These are phyloP conservation scores for Serranus cabrilla DNA, from an alignment of 2,797 vertebrate genomes.

Conservation along the genomic window DNA sequence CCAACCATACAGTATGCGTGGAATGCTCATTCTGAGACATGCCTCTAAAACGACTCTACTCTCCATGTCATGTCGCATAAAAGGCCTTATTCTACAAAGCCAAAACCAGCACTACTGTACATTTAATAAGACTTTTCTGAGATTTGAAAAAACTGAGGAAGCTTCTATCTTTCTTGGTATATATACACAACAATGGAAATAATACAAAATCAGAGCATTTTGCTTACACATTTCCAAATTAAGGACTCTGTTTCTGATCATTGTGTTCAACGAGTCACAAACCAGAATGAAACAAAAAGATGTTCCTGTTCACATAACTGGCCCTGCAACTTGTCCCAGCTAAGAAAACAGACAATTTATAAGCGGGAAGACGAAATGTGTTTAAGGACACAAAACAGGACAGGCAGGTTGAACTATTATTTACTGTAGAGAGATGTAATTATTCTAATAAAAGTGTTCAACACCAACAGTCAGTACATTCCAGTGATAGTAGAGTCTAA, in stretches of 20 bases:
- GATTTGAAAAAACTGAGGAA: background rate
- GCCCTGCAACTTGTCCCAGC: slow-evolving; percentile 50
- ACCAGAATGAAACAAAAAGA: slow-evolving; percentile 51
- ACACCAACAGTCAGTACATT: slow-evolving; percentile 73
- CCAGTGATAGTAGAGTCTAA: slow-evolving; percentile 59
- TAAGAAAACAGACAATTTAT: slow-evolving; percentile 48
- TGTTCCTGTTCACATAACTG: slow-evolving; percentile 60
- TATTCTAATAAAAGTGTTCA: slow-evolving; percentile 77
- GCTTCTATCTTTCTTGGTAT: background rate
- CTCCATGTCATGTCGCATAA: slow-evolving; percentile 10
- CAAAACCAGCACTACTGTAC: slow-evolving; percentile 29
- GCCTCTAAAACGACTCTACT: slow-evolving; percentile 31
- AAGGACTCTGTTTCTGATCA: background rate
- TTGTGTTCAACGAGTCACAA: slow-evolving; percentile 19
- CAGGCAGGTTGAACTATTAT: slow-evolving; percentile 65
- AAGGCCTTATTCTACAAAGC: background rate
- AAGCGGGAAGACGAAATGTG: slow-evolving; percentile 55
- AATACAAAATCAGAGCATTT: slow-evolving; percentile 20
- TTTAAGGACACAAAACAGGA: slow-evolving; percentile 70
- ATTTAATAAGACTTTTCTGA: slow-evolving; percentile 42
- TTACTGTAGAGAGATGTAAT: slow-evolving; percentile 71
- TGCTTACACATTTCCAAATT: background rate
- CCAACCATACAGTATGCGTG: slow-evolving; percentile 26
- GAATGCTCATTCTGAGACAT: slow-evolving; percentile 53
- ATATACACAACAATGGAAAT: background rate